phyloP scores from a whole-genome alignment of 2,797 vertebrate genomes.

The Lepus townsendii region DNA sequence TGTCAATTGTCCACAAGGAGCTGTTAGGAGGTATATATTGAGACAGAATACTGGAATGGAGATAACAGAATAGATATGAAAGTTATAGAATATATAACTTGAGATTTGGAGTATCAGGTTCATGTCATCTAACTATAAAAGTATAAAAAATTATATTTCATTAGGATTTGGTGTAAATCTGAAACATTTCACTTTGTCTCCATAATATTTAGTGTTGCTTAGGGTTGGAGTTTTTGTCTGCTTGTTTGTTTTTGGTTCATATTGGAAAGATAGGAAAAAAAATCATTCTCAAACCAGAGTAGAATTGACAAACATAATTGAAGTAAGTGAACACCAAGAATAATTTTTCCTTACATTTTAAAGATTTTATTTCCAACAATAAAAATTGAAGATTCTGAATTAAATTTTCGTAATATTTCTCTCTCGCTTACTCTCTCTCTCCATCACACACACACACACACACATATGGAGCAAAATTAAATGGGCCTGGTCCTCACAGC shows the following conservation, averaged over 20 bases:
- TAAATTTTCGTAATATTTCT: neutral
- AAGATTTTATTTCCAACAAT: slow-evolving; percentile 7
- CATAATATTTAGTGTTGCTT: neutral
- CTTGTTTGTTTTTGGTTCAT: neutral
- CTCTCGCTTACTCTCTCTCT: too few relatives aligned
- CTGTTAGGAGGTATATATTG: neutral
- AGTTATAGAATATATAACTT: neutral
- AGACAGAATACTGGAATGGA: neutral
- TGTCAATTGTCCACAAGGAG: neutral
- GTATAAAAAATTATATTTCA: neutral
- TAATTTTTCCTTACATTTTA: neutral
- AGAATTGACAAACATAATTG: neutral
- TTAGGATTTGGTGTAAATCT: neutral
- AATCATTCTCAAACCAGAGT: neutral
- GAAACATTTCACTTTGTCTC: neutral
- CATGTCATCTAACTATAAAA: neutral
- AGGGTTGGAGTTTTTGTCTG: neutral
- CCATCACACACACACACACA: neutral
- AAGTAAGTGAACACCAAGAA: neutral
- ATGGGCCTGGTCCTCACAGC: neutral
- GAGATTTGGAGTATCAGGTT: neutral
- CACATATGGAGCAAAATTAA: neutral
- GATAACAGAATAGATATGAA: neutral
- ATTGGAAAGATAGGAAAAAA: neutral
- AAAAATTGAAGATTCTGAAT: neutral